Evolutionary conservation across 2,797 vertebrate genomes (phyloP), one percentile per base, ranked within the genome.

Genomic region (Manis pentadactyla): DNA sequence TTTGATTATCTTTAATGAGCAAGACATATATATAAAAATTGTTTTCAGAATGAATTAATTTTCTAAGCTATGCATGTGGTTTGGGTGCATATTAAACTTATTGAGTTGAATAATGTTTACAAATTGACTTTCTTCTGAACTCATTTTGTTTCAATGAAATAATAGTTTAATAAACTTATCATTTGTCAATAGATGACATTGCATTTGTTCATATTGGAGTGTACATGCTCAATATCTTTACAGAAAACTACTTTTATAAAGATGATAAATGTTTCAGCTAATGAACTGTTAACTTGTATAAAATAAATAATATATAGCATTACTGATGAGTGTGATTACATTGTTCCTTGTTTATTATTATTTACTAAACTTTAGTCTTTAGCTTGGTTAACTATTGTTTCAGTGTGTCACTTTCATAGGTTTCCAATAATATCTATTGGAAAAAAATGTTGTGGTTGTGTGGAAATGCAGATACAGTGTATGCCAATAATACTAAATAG

Each of bases 121-220:
- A 68, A 95, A 57, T 77, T 64, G 5, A n/a, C 86, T 86, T 93
- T 87, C 51, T 82, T 63, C 17, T 82, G 25, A 64, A 82, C 18
- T 87, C 19, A 69, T 81, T 69, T 90, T 79, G 27, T 51, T 73
- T 91, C 14, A 55, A 75, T 69, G 29, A 90, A 96, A 61, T 21
- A 94, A 84, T 7, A 49, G 19, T 88, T 71, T 92, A 81, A 74
- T 85, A 42, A 92, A 59, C 7, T 34, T 42, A 57, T 55, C 27
- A 46, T 12, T 61, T 81, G 23, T 68, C 57, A 85, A 42, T 55
- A 75, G 81, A 69, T 86, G 74, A 34, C 49, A 57, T 19, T 86
- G 17, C n/a, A 12, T 46, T 82, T 82, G 46, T 57, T 87, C 14
- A 75, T 27, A 31, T 51, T 66, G 74, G 9, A 3, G 11, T 68